Evolutionary conservation across 2,113 vertebrate genomes (phyloP), one percentile per base, ranked within the genome.

Genomic region (Neopipo cinnamomea): DNA sequence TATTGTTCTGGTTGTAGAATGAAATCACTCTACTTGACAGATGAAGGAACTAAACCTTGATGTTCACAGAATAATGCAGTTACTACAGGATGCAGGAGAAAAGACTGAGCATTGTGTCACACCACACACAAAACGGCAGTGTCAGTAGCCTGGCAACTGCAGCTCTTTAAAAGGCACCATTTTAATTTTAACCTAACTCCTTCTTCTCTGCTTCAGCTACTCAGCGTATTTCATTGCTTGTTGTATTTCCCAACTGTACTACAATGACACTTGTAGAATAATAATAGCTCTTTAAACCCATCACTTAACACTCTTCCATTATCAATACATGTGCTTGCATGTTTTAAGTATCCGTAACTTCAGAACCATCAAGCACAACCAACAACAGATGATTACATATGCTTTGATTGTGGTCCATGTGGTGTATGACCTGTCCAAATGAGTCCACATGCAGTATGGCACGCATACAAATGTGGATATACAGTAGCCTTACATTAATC

Each of bases 121-220:
- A 94, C 42, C 31, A 44, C 72, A 94, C 24, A 76, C 70, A 76
- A 74, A 92, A 22, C 52, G 4, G 85, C 81, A 86, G 49, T 74
- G 94, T 58, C 92, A 97, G 97, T 96, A 98, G 89, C 95, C 95
- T 97, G 97, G 97, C 97, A 98, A 98, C 97, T 97, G 87, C 77
- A 95, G 92, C 79, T 91, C 65, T 97, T 95, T 66, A 93, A 97
- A 85, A 96, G 73, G 53, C 65, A 91, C 39, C 73, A 85, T 94
- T 95, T 96, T 91, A 49, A 92, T 91, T 92, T 88, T 46, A 88
- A 83, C 28, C 11, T 47, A 85, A 80, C 27, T 91, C 47, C 33
- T 66, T 74, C 97, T 88, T 28, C 85, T 89, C 75, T 83, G 65
- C 52, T 83, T 71, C 66, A 88, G 58, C 50, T 72, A 41, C 42